Evolutionary conservation across 2,888 invertebrate species (phyloP).

Genomic region (Drosophila anomalata): DNA sequence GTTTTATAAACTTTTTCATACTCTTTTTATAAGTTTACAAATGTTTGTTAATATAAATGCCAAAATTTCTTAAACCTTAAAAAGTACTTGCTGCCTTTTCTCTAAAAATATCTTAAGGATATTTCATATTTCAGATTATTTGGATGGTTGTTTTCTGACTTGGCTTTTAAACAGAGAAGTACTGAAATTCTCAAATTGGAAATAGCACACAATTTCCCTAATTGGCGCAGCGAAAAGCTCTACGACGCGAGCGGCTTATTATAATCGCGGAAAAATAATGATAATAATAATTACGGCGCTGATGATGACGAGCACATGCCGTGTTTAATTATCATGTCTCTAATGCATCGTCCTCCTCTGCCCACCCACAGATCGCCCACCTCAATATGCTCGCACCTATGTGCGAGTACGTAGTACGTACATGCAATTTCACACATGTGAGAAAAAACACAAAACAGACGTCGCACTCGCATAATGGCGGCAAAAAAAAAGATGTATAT

Average conservation of each 20-base stretch:
- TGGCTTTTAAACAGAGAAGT: constrained; percentile 45
- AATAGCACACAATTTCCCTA: constrained; percentile 84
- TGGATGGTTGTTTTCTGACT: constrained; percentile 27
- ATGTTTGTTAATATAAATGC: too few species aligned
- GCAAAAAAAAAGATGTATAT: constrained; percentile 3
- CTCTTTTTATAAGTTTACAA: neutral
- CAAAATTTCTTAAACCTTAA: neutral
- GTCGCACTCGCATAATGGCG: constrained; percentile 64
- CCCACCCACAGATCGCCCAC: constrained; percentile 2
- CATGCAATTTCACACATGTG: constrained; percentile 67
- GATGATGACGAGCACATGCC: constrained; percentile 66
- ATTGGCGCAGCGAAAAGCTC: constrained; percentile 72
- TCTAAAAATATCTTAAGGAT: neutral
- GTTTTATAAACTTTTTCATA: constrained; percentile 33
- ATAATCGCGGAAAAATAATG: constrained; percentile 69
- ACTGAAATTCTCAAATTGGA: constrained; percentile 79
- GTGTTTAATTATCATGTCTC: constrained; percentile 67
- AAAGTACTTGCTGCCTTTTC: constrained; percentile 2
- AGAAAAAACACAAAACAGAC: constrained; percentile 55
- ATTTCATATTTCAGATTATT: constrained; percentile 24
- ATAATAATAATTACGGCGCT: constrained; percentile 36
- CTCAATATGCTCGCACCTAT: constrained; percentile 49
- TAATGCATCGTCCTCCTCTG: constrained; percentile 38
- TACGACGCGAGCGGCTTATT: constrained; percentile 56
- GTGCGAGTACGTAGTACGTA: constrained; percentile 1